Evolutionary conservation across 2,113 vertebrate species (phyloP).

Genomic region (Circaetus cinerascens): DNA sequence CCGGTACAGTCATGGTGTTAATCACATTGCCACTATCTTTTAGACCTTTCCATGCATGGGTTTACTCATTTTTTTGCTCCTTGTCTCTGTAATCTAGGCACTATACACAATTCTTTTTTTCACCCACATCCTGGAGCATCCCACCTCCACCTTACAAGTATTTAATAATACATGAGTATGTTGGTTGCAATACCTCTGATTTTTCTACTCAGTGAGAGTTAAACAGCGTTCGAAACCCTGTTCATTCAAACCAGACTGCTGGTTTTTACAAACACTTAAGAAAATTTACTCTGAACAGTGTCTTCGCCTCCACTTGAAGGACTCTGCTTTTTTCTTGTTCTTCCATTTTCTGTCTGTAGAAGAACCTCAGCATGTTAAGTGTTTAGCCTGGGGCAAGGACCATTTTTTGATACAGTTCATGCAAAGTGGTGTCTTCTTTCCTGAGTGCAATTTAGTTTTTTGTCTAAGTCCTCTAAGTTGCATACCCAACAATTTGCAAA

Average conservation of each 20-base stretch:
- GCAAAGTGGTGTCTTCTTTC: neutral
- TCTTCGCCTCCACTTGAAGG: neutral
- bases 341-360: neutral
- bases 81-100: neutral
- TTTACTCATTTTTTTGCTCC: neutral
- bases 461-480: neutral
- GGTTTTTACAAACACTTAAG: neutral
- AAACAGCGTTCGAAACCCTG: neutral
- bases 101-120: neutral
- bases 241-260: neutral
- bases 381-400: neutral
- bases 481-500: neutral
- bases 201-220: neutral
- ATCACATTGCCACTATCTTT: neutral
- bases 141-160: neutral
- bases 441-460: neutral
- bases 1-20: constrained; percentile 76
- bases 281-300: neutral
- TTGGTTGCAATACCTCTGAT: neutral
- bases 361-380: neutral
- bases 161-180: neutral
- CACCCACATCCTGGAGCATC: neutral
- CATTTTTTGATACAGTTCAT: neutral
- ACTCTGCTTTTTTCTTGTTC: neutral
- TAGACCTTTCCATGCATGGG: neutral